A percentile compares a stretch with the other conserved stretches of the same genome.
Evolutionary conservation across 2,888 invertebrate genomes (phyloP).

Genomic region (Heliconius sara): DNA sequence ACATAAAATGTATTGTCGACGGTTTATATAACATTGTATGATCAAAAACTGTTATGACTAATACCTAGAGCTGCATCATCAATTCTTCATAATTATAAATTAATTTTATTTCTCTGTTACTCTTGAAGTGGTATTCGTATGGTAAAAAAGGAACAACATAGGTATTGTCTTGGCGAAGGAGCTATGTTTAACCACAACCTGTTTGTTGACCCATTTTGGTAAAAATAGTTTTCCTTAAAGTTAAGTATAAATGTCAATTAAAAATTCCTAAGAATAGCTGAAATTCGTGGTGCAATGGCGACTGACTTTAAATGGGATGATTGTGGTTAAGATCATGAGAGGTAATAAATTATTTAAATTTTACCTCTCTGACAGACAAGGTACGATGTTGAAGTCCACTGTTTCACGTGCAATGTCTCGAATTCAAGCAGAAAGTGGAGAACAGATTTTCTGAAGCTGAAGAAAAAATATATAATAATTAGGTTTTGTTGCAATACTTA

Average conservation of each 20-base stretch:
- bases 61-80: constrained; percentile 32
- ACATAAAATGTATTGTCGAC: not conserved
- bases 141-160: not conserved
- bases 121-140: not conserved
- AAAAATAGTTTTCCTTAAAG: not conserved
- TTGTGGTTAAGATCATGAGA: no score
- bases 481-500: not conserved
- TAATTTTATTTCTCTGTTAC: constrained; percentile 15
- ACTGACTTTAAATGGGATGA: no score
- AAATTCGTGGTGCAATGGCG: no score
- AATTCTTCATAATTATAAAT: constrained; percentile 26
- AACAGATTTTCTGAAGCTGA: not conserved
- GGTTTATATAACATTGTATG: not conserved
- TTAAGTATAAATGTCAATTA: no score
- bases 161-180: not conserved
- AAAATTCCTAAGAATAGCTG: no score
- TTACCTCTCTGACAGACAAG: no score
- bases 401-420: no score
- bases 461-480: not conserved
- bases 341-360: no score
- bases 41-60: constrained; percentile 13
- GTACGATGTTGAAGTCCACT: no score
- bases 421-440: not conserved
- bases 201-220: not conserved
- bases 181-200: not conserved